Evolutionary conservation across 2,797 vertebrate species (phyloP).

Genomic region (Poecilia wingei): DNA sequence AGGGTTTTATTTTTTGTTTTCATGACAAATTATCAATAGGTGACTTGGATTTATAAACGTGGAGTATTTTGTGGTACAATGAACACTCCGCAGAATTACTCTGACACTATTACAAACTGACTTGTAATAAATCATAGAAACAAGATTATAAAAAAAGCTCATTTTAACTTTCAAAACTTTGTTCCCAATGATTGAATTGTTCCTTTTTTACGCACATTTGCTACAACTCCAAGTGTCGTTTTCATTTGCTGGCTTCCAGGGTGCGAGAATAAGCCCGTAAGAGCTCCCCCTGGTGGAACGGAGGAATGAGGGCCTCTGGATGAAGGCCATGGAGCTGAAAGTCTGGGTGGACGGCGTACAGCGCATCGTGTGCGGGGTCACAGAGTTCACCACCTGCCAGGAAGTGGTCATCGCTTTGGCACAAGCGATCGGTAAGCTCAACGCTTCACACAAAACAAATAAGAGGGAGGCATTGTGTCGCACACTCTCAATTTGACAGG

Average conservation of each 20-base stretch:
- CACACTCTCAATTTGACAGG: neutral
- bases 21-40: neutral
- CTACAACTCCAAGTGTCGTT: neutral
- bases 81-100: neutral
- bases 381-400: slow-evolving; percentile 96
- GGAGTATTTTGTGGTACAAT: neutral
- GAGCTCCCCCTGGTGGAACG: slow-evolving; percentile 55
- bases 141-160: too few relatives aligned
- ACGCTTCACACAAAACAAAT: neutral
- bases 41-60: neutral
- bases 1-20: neutral
- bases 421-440: slow-evolving; percentile 92
- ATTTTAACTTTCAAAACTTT: neutral
- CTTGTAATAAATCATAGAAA: too few relatives aligned
- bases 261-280: slow-evolving; percentile 34
- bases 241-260: slow-evolving; percentile 20
- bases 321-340: slow-evolving; percentile 95
- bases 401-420: slow-evolving; percentile 98
- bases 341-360: slow-evolving; percentile 99
- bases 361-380: slow-evolving; percentile 96
- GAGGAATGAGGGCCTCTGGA: slow-evolving; percentile 76
- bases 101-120: too few relatives aligned
- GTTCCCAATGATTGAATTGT: neutral
- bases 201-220: neutral
- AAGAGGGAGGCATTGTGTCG: neutral